Evolutionary conservation across 1,140 invertebrate species (phyloP).

Genomic region (Leptestheria dahalacensis): DNA sequence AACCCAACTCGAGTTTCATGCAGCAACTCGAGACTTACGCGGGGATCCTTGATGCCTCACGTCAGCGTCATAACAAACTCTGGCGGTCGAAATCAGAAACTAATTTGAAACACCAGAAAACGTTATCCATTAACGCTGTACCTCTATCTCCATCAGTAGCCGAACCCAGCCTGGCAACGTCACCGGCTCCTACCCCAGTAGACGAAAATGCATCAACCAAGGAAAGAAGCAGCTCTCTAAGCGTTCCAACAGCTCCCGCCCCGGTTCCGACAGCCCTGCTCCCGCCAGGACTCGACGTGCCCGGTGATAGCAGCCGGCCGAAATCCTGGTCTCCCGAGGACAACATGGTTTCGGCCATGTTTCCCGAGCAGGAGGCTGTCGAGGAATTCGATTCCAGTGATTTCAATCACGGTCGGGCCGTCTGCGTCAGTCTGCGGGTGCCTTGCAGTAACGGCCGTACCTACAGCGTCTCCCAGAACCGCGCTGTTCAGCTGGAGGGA

Average conservation of each 20-base stretch:
- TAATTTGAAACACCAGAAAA: constrained; percentile 36
- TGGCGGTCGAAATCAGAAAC: constrained; percentile 80
- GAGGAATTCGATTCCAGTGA: not conserved
- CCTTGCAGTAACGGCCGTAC: constrained; percentile 65
- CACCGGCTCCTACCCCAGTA: constrained; percentile 1
- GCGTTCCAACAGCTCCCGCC: constrained; percentile 20
- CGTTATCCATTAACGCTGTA: not conserved
- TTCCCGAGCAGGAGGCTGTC: constrained; percentile 13
- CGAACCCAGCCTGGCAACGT: not conserved
- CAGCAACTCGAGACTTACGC: constrained; percentile 89
- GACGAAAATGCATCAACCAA: not conserved
- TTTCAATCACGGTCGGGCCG: constrained; percentile 23
- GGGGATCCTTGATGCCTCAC: constrained; percentile 89
- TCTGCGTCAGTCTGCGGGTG: constrained; percentile 49
- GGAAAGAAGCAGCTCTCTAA: not conserved
- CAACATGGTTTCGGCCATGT: constrained; percentile 34
- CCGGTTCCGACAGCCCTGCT: constrained; percentile 21
- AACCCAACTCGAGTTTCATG: constrained; percentile 88
- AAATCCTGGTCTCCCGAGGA: constrained; percentile 67
- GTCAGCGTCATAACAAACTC: constrained; percentile 79
- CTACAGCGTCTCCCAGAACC: constrained; percentile 76
- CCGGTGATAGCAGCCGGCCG: constrained; percentile 33
- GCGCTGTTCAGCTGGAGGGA: constrained; percentile 47
- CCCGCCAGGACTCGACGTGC: not conserved
- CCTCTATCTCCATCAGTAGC: not conserved